Evolutionary conservation across 2,888 invertebrate species (phyloP), one percentile per base, ranked within the genome.

Genomic region (Mesorhabditis sp.): DNA sequence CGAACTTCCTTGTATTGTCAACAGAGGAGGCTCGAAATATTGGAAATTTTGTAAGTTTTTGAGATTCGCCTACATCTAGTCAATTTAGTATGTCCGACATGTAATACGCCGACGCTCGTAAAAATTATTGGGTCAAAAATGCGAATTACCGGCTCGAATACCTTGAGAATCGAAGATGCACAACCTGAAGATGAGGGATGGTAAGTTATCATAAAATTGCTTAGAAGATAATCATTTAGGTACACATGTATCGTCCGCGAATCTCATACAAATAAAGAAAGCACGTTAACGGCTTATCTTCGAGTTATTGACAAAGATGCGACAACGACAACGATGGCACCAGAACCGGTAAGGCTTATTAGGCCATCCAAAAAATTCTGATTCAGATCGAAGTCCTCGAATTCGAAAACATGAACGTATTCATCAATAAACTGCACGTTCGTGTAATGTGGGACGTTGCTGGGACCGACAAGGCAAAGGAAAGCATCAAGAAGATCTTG

Each of bases 141-240:
- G 15, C 67, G 74, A 44, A 70, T 68, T 5, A 65, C 73, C 4
- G 81, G 80, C 3, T 73, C 76, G 0, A 75, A 78, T 44, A 74
- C 79, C 4, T 65, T 81, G 13, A 50, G 71, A 68, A 77, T 81
- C 10, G 43, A 7, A 1, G 65, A 72, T 44, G 74, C 77, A 5
- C 72, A 70, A 43, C n/a, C 45, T 61, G 45, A 43, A 5, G 82
- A 82, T 67, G 76, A 76, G 65, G 82, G 81, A 28, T 76, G 76
- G 76, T 82, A 82, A 50, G 58, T 28, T 28, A 28, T 28, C 28
- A 28, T 28, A 28, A 28, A 28, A 28, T 28, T 28, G 28, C 28
- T 28, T 28, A 28, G 2, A 28, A 28, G 28, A 28, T 28, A 73
- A 41, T 70, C 28, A 63, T 28, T 13, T 13, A 13, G 63, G 28